Evolutionary conservation across 2,113 vertebrate species (phyloP), one percentile per base, ranked within the genome.

Genomic region (Chrysochloris asiatica): DNA sequence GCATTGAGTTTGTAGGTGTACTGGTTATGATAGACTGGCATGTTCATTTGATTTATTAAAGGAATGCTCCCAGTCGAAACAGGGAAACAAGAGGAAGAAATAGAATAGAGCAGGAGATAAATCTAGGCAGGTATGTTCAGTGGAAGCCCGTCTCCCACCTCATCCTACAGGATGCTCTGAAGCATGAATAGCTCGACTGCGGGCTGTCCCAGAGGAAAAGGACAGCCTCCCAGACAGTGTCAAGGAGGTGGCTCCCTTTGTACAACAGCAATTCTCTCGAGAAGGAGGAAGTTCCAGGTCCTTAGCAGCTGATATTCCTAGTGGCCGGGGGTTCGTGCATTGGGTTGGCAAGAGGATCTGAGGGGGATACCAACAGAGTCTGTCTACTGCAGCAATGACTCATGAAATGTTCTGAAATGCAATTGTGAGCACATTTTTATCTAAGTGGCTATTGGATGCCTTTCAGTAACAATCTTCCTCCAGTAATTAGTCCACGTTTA

Each of bases 401-500:
- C 71, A 71, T 13, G 45, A 80, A 28, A 30, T 91, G 24, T 59
- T 50, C 61, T 71, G 24, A 65, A 80, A 41, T 67, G 8, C 28
- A 26, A 24, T 69, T 14, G 14, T 11, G 22, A 54, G 47, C 22
- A 73, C 6, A 5, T 84, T 65, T 82, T 79, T 41, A 79, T 56
- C 41, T 61, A 65, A 12, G 41, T 48, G 45, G 6, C 7, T 61
- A 7, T 67, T 50, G 48, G 69, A 59, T 54, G 26, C 33, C 43
- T 48, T 79, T 86, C 28, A 47, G 26, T 59, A 33, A 54, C 48
- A n/a, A 16, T 72, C 13, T n/a, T 93, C 36, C 47, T 91, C 56
- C 2, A 82, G 63, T 6, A 38, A 22, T 87, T 59, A 61, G 38
- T 54, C 11, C 48, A 69, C 47, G 72, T 76, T 52, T 41, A 52